Percentiles rank a stretch among this genome's conserved stretches.
These are phyloP conservation scores for Megalonaias nervosa DNA, from an alignment of 1,140 invertebrate species.

Conservation along the genomic window DNA sequence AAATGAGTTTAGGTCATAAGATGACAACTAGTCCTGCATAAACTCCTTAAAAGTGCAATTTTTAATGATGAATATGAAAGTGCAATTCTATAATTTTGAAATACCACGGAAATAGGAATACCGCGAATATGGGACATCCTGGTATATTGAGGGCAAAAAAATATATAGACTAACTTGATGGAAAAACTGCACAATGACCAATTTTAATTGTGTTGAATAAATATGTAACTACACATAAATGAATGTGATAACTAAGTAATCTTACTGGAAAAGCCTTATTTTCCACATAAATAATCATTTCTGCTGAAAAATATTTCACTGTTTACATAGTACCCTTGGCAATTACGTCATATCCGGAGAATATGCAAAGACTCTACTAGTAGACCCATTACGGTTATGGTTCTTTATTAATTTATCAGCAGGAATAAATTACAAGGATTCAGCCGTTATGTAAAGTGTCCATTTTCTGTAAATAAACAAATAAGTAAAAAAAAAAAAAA, in stretches of 20 bases:
- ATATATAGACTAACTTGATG: too few species aligned
- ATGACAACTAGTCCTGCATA: too few species aligned
- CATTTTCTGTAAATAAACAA: not conserved
- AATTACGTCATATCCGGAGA: too few species aligned
- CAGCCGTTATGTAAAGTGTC: not conserved
- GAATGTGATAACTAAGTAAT: not conserved
- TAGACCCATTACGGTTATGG: not conserved
- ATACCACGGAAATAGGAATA: too few species aligned
- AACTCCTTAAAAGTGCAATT: too few species aligned
- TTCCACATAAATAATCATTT: slow-evolving; percentile 62
- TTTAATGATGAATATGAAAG: too few species aligned
- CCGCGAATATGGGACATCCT: too few species aligned
- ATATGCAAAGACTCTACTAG: slow-evolving; percentile 3
- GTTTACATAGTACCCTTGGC: slow-evolving; percentile 25
- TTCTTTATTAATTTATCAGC: not conserved
- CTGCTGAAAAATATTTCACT: not conserved
- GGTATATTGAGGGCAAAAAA: rapidly evolving
- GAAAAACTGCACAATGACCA: too few species aligned
- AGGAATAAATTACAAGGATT: not conserved
- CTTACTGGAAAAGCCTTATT: slow-evolving; percentile 60
- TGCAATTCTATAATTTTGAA: too few species aligned
- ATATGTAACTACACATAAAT: too few species aligned
- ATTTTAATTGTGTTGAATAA: too few species aligned
- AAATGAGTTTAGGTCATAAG: too few species aligned
- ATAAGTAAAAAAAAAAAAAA: not conserved